Conservation (phyloP, 2,113 vertebrate genomes). For the Tetrao urogallus region DNA sequence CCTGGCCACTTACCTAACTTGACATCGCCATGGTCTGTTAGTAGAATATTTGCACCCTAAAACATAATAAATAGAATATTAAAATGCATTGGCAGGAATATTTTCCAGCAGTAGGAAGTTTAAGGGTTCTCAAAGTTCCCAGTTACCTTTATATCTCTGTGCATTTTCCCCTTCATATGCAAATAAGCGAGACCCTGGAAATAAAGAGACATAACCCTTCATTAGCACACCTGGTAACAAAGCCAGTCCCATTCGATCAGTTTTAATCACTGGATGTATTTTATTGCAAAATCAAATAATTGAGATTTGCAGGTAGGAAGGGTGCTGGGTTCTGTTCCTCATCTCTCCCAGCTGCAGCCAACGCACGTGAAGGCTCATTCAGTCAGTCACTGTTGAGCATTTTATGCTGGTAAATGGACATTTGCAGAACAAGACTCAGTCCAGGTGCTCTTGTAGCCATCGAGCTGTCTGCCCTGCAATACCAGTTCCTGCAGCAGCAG, state of each 20-base stretch:
- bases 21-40: conserved; percentile 94
- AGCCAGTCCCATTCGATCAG: neutral
- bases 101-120: neutral
- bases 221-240: neutral
- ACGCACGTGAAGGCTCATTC: accelerated
- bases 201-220: neutral
- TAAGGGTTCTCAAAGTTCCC: neutral
- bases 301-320: neutral
- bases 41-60: conserved; percentile 96
- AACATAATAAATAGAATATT: neutral
- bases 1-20: conserved; percentile 89
- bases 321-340: neutral
- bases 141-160: conserved; percentile 97
- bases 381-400: accelerated
- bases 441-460: neutral
- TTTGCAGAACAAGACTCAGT: neutral
- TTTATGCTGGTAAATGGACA: accelerated
- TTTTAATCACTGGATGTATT: neutral
- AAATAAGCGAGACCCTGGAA: conserved; percentile 94
- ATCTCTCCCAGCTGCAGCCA: neutral
- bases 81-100: neutral
- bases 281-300: neutral
- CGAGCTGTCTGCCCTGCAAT: neutral
- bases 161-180: conserved; percentile 97
- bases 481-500: neutral